phyloP scores from a whole-genome alignment of 1,140 invertebrate genomes.

The Drosophila nikananu region DNA sequence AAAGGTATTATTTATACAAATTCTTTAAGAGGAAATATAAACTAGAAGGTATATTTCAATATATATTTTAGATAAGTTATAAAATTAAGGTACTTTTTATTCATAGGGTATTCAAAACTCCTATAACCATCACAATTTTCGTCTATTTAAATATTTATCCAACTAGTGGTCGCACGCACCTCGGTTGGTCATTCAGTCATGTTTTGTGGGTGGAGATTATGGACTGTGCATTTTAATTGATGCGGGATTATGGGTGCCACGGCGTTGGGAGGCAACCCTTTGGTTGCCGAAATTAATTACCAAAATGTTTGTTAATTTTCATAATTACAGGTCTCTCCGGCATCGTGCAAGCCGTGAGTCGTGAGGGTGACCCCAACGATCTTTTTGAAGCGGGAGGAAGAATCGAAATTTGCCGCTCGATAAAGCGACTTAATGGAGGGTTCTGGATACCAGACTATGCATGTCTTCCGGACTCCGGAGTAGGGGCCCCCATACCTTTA shows the following conservation, averaged over 20 bases:
- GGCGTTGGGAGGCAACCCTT: conserved; percentile 37
- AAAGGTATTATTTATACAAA: background rate
- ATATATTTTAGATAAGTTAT: background rate
- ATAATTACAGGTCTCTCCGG: conserved; percentile 64
- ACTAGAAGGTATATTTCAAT: no score
- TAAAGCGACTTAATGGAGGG: conserved; percentile 73
- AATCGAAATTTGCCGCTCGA: conserved; percentile 74
- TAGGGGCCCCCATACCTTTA: conserved; percentile 24
- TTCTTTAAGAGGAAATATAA: background rate
- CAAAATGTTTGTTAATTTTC: conserved; percentile 73
- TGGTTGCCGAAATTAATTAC: conserved; percentile 79
- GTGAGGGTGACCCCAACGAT: conserved; percentile 46
- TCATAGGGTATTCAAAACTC: background rate
- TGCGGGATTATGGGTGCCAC: conserved; percentile 51
- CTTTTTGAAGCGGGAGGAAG: conserved; percentile 34
- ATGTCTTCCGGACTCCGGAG: conserved; percentile 58
- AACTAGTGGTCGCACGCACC: conserved; percentile 55
- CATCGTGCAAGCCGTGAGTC: conserved; percentile 55
- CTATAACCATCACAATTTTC: background rate
- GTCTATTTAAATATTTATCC: conserved; percentile 32
- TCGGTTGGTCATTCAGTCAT: conserved; percentile 54
- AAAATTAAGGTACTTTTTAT: no score
- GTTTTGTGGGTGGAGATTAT: conserved; percentile 31
- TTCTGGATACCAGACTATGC: conserved; percentile 13
- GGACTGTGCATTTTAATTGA: conserved; percentile 68